Evolutionary conservation across 1,140 invertebrate species (phyloP), one percentile per base, ranked within the genome.

Genomic region (Drosophila yakuba): DNA sequence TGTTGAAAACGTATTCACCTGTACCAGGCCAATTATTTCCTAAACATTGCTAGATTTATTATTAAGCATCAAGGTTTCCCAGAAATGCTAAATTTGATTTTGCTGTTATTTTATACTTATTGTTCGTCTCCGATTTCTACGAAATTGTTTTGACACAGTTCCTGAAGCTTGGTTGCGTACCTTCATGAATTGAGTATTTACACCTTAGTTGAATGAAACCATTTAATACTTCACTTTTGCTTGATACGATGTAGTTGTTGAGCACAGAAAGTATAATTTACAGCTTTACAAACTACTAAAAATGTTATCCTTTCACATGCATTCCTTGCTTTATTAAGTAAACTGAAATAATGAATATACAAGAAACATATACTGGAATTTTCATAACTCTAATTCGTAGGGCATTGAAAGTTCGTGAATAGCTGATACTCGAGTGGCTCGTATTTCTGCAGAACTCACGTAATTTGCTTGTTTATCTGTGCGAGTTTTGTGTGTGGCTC

Each of bases 391-490:
- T 4, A 5, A 4, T 14, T 6, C 12, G 12, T 11, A 55, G 62
- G 35, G 50, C 35, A 69, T 71, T 56, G 4, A 3, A 2, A 39
- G 55, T 66, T 76, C 52, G 57, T 50, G 28, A 25, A 51, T 52
- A 50, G 12, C 28, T 10, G 11, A n/a, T 11, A 4, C 36, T 39
- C 14, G 12, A 23, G 14, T 12, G 15, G 11, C 14, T 56, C 35
- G 47, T 38, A 56, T 69, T 56, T 57, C 66, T 25, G 28, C 36
- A 41, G 51, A 71, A 71, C 67, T 71, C 64, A 71, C 67, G 64
- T 71, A 71, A 71, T 80, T 60, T 67, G 58, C 44, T 41, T 73
- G 67, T 57, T 60, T 81, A 64, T 78, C 59, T 72, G 45, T 41
- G 59, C 23, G 52, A 59, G 62, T 64, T 64, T 60, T 74, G 50